Conservation (phyloP, 2,113 vertebrate genomes). For the Daboia siamensis region DNA sequence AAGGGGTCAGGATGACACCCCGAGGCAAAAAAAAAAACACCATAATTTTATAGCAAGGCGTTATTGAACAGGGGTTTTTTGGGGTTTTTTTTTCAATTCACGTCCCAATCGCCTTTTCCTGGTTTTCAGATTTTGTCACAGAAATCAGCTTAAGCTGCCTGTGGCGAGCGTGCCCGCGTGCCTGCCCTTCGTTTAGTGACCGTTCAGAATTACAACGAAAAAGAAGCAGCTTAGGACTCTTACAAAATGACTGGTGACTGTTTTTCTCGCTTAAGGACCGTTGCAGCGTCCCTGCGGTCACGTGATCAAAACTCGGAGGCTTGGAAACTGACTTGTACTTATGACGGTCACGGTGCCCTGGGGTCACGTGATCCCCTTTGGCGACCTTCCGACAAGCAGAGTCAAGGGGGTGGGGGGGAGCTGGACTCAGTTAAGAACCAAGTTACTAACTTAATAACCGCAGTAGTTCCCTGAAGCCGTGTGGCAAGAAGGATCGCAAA, state of each 20-base stretch:
- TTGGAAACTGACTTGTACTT: accelerated
- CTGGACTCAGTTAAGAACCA: too few relatives aligned
- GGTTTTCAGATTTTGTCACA: accelerated
- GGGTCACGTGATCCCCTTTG: too few relatives aligned
- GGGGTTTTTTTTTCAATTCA: background rate
- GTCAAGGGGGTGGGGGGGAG: too few relatives aligned
- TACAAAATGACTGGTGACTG: too few relatives aligned
- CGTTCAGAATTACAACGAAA: accelerated
- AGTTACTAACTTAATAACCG: too few relatives aligned
- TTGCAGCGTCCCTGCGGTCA: too few relatives aligned
- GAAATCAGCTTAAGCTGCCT: background rate
- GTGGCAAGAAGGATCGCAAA: too few relatives aligned
- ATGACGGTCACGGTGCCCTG: too few relatives aligned
- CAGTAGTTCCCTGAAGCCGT: too few relatives aligned
- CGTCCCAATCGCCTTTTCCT: background rate
- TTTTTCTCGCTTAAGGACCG: background rate
- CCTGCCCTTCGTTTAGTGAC: background rate
- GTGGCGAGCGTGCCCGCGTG: too few relatives aligned
- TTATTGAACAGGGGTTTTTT: background rate
- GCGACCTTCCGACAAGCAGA: too few relatives aligned
- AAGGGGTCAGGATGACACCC: background rate
- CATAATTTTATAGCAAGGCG: background rate
- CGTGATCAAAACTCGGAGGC: background rate
- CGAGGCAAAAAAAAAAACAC: background rate
- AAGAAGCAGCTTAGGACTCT: accelerated